Percentiles rank a stretch among this genome's conserved stretches.
Conservation (phyloP, 2,888 invertebrate species). For the Nemurella pictetii region DNA sequence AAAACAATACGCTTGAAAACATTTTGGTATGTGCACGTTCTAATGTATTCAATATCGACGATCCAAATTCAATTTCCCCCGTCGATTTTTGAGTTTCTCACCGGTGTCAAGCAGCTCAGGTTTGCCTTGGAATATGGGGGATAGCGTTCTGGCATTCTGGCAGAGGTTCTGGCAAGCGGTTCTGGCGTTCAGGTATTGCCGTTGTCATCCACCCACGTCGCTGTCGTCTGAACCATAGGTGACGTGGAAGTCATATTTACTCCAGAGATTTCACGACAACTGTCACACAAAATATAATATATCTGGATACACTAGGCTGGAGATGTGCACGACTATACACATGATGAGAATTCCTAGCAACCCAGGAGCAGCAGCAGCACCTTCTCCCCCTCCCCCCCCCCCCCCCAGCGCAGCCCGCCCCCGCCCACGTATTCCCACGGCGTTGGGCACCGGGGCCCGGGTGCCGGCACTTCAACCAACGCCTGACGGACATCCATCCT, state of each 20-base stretch:
- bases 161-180: no score
- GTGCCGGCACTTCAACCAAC: not conserved
- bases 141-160: not conserved
- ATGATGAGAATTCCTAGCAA: not conserved
- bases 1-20: not conserved
- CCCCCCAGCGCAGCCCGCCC: not conserved
- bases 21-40: not conserved
- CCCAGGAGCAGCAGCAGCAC: not conserved
- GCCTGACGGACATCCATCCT: constrained; percentile 4
- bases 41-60: not conserved
- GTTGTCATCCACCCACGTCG: not conserved
- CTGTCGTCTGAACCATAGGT: not conserved
- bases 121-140: not conserved
- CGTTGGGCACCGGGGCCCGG: not conserved
- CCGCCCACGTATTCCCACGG: not conserved
- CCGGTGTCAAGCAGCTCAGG: not conserved
- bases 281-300: not conserved
- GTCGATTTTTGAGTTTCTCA: not conserved
- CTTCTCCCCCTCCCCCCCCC: not conserved
- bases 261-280: not conserved
- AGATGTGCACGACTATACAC: not conserved
- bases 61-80: not conserved
- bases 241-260: not conserved
- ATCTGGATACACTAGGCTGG: not conserved
- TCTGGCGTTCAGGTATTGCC: not conserved